Evolutionary conservation across 2,797 vertebrate genomes (phyloP).

Genomic region (Poecilia velifera): DNA sequence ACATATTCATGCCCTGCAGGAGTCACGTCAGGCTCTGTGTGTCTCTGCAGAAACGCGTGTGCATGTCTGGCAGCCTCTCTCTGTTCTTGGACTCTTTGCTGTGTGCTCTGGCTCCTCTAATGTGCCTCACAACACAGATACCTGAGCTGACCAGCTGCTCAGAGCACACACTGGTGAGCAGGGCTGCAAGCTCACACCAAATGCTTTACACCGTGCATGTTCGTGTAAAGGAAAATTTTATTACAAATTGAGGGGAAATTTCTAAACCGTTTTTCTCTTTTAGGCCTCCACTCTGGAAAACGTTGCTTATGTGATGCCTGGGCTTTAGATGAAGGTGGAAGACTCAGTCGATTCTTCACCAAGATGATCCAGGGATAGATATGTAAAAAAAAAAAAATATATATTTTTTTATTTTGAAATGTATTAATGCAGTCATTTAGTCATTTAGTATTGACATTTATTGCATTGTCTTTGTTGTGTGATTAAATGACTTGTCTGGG

Average conservation of each 20-base stretch:
- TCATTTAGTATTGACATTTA: neutral
- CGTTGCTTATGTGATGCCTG: constrained; percentile 96
- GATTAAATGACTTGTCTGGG: constrained; percentile 1
- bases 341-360: neutral
- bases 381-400: too few species aligned
- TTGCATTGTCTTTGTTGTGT: constrained; percentile 10
- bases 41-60: constrained; percentile 88
- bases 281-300: constrained; percentile 94
- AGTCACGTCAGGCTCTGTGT: constrained; percentile 1
- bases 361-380: constrained; percentile 2
- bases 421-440: neutral
- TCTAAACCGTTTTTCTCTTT: neutral
- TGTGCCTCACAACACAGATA: constrained; percentile 90
- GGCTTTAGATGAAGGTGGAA: constrained; percentile 82
- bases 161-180: constrained; percentile 87
- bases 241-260: neutral
- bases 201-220: neutral
- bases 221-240: neutral
- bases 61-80: constrained; percentile 89
- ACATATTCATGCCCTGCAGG: neutral
- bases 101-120: constrained; percentile 90
- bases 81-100: constrained; percentile 94
- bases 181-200: neutral
- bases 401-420: neutral
- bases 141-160: constrained; percentile 91